Conservation (phyloP, 2,113 vertebrate genomes). For the Maylandia zebra region DNA sequence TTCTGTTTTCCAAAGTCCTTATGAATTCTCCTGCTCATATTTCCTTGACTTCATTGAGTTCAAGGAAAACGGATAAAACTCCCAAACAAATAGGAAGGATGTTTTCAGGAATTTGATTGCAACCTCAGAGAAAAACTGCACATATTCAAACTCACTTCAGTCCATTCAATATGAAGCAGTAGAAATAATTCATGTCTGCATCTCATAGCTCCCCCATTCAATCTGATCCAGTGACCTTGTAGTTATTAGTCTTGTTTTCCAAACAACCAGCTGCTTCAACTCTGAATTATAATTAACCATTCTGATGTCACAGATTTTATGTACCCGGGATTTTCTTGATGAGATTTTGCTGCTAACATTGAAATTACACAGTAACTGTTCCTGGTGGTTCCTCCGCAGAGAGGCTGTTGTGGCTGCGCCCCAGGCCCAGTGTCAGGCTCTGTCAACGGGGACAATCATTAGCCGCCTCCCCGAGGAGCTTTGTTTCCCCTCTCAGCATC, state of each 20-base stretch:
- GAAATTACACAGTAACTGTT: background rate
- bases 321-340: background rate
- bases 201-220: background rate
- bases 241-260: background rate
- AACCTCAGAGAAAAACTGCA: background rate
- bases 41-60: background rate
- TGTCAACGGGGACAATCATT: conserved; percentile 19
- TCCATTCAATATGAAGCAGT: background rate
- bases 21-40: background rate
- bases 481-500: background rate
- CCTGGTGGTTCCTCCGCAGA: background rate
- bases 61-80: fast-evolving
- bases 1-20: background rate
- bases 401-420: background rate
- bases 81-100: background rate
- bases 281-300: background rate
- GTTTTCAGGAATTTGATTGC: background rate
- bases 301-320: background rate
- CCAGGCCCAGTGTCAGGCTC: background rate
- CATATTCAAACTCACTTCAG: background rate
- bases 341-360: background rate
- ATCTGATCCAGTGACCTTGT: background rate
- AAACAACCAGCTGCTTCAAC: background rate
- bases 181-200: background rate
- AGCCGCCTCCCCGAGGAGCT: background rate